These are phyloP conservation scores for Drosophila percnosoma DNA, from an alignment of 2,888 invertebrate species.

Conservation along the genomic window DNA sequence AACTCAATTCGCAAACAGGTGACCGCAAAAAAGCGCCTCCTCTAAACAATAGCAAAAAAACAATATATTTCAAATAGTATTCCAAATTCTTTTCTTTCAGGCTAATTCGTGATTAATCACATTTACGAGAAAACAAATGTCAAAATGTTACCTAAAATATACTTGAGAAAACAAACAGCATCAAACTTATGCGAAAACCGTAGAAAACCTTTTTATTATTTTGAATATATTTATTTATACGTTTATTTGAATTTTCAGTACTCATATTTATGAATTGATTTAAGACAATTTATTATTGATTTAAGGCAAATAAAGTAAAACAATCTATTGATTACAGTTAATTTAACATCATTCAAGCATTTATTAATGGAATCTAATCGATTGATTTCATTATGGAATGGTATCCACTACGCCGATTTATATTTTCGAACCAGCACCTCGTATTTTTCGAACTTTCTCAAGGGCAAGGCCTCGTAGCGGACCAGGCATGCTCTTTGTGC, in stretches of 20 bases:
- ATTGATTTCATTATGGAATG: not conserved
- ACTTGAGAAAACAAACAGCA: not conserved
- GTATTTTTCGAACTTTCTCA: slow-evolving; percentile 21
- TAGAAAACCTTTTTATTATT: not conserved
- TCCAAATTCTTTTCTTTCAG: too few species aligned
- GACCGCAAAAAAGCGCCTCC: too few species aligned
- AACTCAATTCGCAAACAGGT: too few species aligned
- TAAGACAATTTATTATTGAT: not conserved
- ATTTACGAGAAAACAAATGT: not conserved
- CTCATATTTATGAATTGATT: not conserved
- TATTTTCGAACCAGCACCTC: slow-evolving; percentile 40
- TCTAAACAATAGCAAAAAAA: too few species aligned
- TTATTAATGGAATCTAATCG: not conserved
- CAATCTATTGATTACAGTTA: not conserved
- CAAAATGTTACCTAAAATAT: not conserved
- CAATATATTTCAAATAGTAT: too few species aligned
- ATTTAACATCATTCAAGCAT: not conserved
- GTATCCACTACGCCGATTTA: not conserved
- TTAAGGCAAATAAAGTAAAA: not conserved
- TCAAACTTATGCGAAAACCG: not conserved
- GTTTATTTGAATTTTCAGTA: not conserved
- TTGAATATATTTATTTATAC: not conserved
- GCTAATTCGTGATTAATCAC: not conserved
- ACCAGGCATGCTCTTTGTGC: slow-evolving; percentile 24
- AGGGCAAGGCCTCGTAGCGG: slow-evolving; percentile 10